Evolutionary conservation across 2,797 vertebrate genomes (phyloP), one percentile per base, ranked within the genome.

Genomic region (Coilia nasus): DNA sequence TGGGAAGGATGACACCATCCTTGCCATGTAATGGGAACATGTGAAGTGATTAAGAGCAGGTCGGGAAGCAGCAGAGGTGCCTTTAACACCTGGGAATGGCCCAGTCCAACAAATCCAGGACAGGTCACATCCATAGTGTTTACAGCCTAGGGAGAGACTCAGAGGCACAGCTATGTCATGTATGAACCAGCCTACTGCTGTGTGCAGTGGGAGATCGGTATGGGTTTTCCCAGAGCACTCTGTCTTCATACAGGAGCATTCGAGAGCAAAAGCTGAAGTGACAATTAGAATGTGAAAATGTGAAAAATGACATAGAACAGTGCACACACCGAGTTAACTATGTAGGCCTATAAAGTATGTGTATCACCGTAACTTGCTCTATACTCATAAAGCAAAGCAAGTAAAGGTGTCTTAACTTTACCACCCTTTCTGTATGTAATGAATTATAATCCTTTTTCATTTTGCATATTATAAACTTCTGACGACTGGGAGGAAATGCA

Each of bases 91-190:
- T 41, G 4, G 83, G 41, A 87, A 87, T 88, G 88, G 86, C 75
- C 84, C 83, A 50, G 84, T 62, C 46, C 83, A 90, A 86, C 83
- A 80, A 50, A 87, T 89, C 82, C 86, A 86, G 85, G 85, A 83
- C 90, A 89, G 88, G 88, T 91, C 92, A 89, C 85, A 91, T 91
- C 92, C 93, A 92, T 88, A 85, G 44, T 86, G 87, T 88, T 91
- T 90, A 90, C 89, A 86, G 92, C 89, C 83, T 86, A 86, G 87
- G 89, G 86, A 84, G 89, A 78, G 71, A 25, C 71, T 78, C 6
- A 44, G 15, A 44, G 15, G 71, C 35, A 1, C 31, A 78, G 71
- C 17, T 9, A 44, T 6, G 17, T 31, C 31, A 41, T 17, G 28
- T 35, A 75, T 75, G 67, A 19, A 41, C 67, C 31, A 17, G 67